phyloP scores from a whole-genome alignment of 2,797 vertebrate genomes.

The Petrocephalus schoutedeni region DNA sequence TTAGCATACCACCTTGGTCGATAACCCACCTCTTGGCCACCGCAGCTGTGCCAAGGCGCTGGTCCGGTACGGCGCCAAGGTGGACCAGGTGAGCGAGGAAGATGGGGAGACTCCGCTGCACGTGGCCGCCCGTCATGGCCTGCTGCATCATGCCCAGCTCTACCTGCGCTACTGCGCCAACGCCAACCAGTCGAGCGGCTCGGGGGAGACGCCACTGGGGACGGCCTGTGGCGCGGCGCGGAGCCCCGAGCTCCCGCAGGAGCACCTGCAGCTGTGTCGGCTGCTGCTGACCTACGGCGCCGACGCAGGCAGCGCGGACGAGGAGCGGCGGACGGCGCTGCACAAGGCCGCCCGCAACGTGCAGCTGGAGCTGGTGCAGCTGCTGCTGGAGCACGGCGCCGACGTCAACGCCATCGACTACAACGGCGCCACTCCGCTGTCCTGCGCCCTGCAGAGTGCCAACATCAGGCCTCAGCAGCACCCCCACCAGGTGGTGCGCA shows the following conservation, averaged over 20 bases:
- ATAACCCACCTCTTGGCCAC: background rate
- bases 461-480: conserved; percentile 31
- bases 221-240: conserved; percentile 41
- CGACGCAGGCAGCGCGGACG: conserved; percentile 43
- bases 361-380: conserved; percentile 40
- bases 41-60: conserved; percentile 60
- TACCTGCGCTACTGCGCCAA: conserved; percentile 52
- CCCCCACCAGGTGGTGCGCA: conserved; percentile 48
- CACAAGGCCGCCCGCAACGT: conserved; percentile 60
- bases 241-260: conserved; percentile 14
- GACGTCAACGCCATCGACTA: conserved; percentile 62
- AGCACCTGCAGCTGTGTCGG: conserved; percentile 47
- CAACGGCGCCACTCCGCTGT: conserved; percentile 54
- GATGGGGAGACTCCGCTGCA: conserved; percentile 57
- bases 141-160: conserved; percentile 53
- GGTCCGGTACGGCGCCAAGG: conserved; percentile 53
- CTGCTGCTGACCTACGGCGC: conserved; percentile 49
- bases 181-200: conserved; percentile 42
- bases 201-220: conserved; percentile 55
- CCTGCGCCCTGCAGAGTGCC: conserved; percentile 47
- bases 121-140: conserved; percentile 53
- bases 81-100: conserved; percentile 45
- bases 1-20: background rate
- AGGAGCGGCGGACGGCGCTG: conserved; percentile 54
- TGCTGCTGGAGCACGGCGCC: conserved; percentile 51